These are phyloP conservation scores for Heteronetta atricapilla DNA, from an alignment of 2,113 vertebrate species.

Conservation along the genomic window DNA sequence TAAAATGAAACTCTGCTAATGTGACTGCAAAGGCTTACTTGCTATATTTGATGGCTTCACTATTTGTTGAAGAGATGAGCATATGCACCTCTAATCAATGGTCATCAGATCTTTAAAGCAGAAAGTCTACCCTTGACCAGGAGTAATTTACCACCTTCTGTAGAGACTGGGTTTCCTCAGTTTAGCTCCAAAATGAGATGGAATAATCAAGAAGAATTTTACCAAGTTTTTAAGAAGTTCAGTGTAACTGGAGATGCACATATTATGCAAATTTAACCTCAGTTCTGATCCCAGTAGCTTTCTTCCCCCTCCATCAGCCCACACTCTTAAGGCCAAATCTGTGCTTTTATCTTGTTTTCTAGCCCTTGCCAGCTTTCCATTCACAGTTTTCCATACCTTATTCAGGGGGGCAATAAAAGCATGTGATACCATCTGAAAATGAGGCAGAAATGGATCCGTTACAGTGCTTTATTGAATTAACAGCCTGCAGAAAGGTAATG, in stretches of 20 bases:
- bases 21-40: background rate
- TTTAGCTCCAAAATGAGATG: background rate
- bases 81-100: background rate
- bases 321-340: background rate
- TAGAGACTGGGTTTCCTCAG: background rate
- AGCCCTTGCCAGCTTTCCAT: background rate
- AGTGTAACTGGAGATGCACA: background rate
- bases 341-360: background rate
- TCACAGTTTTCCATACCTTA: background rate
- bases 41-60: background rate
- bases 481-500: constrained; percentile 2
- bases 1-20: background rate
- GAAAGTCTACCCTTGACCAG: background rate
- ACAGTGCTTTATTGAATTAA: constrained; percentile 23
- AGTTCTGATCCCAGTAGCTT: background rate
- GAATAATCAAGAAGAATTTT: background rate
- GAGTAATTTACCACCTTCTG: background rate
- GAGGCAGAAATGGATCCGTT: constrained; percentile 35
- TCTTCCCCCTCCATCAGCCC: background rate
- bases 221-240: background rate
- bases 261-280: background rate
- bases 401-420: background rate
- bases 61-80: background rate
- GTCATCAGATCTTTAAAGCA: background rate
- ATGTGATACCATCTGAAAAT: constrained; percentile 40